Evolutionary conservation across 1,140 invertebrate species (phyloP), one percentile per base, ranked within the genome.

Genomic region (Zaprionus kolodkinae): DNA sequence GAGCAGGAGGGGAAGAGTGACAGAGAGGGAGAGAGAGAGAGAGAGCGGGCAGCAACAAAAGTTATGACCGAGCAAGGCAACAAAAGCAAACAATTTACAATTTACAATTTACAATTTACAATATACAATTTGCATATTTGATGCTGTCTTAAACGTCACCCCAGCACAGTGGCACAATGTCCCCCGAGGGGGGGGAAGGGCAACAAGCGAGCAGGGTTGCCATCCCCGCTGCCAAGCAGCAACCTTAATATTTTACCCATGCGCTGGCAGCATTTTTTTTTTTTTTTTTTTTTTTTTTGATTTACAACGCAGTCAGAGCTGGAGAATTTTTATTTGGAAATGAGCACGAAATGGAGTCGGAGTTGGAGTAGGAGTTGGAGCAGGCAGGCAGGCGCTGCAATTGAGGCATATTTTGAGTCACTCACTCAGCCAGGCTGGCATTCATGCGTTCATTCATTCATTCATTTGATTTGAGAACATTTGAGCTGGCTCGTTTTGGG

Each of bases 381-480:
- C 3, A 2, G 6, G 27, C 6, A 50, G 50, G 54, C 11, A 25
- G 27, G 36, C 38, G 27, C 38, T 66, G 52, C 63, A 57, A 63
- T 55, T 70, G 48, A 40, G 68, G 75, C 82, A 68, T 76, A 65
- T 63, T 66, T 45, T 48, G 52, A 59, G 60, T 59, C 78, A 56
- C 27, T 70, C 80, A 56, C 35, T 57, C 67, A 75, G 75, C 11
- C 63, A 57, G 69, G 38, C 67, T 36, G 55, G 33, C 71, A 55
- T 21, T 50, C 59, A 73, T 15, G 25, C 64, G 70, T 30, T 67
- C 76, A 74, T 83, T 88, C 72, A 77, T 87, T 87, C 77, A 79
- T 87, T 86, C 79, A 82, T 86, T 87, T 87, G 76, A 79, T 87
- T 87, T 88, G 77, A 77, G 78, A 84, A 76, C 64, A 69, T 69